Conservation (phyloP, 1,140 invertebrate species). For the Caenorhabditis inopinata region DNA sequence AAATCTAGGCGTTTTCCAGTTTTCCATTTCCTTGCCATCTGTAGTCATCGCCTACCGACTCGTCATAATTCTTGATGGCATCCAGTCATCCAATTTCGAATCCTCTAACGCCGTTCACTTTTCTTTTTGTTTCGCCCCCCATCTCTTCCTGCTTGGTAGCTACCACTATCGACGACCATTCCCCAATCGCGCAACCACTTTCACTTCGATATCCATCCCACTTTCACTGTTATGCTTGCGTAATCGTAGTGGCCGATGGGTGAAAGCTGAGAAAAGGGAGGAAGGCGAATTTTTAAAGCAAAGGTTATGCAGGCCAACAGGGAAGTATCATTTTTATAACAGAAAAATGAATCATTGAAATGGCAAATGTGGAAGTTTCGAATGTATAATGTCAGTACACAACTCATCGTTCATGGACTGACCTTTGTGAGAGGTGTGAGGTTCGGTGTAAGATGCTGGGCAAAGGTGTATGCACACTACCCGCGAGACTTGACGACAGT, state of each 20-base stretch:
- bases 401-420: too few relatives aligned
- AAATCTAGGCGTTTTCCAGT: neutral
- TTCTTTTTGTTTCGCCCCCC: neutral
- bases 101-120: constrained; percentile 17
- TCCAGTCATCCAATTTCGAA: constrained; percentile 32
- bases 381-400: too few relatives aligned
- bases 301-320: neutral
- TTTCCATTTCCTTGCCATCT: neutral
- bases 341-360: too few relatives aligned
- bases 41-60: neutral
- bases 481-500: too few relatives aligned
- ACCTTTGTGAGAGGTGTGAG: too few relatives aligned
- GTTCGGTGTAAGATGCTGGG: too few relatives aligned
- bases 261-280: neutral
- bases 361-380: too few relatives aligned
- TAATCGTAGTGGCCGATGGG: constrained; percentile 24
- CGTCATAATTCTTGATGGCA: constrained; percentile 32
- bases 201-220: constrained; percentile 31
- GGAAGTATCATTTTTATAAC: neutral
- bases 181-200: constrained; percentile 30
- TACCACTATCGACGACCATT: constrained; percentile 3
- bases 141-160: neutral
- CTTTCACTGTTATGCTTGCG: constrained; percentile 36
- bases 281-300: neutral
- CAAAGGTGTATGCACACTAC: too few relatives aligned